Evolutionary conservation across 2,888 invertebrate species (phyloP).

Genomic region (Cordilura impudica): DNA sequence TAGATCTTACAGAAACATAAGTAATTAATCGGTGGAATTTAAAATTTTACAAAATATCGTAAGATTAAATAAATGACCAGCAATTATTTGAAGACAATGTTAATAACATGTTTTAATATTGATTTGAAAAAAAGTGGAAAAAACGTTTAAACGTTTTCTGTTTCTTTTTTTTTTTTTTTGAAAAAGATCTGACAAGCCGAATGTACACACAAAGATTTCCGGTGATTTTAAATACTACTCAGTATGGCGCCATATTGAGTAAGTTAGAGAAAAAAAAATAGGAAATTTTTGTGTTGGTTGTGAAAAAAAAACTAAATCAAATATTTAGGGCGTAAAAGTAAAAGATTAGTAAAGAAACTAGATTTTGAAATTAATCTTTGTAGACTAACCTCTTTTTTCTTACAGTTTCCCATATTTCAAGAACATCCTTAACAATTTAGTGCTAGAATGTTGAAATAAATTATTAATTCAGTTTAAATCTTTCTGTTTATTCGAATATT

Average conservation of each 20-base stretch:
- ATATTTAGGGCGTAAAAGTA: conserved; percentile 56
- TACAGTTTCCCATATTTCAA: background rate
- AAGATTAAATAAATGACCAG: conserved; percentile 34
- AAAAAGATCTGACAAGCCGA: conserved; percentile 52
- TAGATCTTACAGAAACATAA: conserved; percentile 2
- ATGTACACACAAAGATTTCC: background rate
- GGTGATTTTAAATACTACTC: background rate
- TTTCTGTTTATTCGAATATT: background rate
- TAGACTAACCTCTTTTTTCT: background rate
- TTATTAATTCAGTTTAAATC: conserved; percentile 26
- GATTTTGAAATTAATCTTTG: conserved; percentile 52
- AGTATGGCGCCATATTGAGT: conserved; percentile 47
- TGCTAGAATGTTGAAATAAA: conserved; percentile 47
- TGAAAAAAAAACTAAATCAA: conserved; percentile 33
- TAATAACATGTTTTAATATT: conserved; percentile 37
- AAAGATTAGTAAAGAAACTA: conserved; percentile 46
- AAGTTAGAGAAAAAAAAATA: background rate
- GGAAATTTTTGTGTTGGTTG: conserved; percentile 49
- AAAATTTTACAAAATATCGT: background rate
- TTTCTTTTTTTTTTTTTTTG: too few relatives aligned
- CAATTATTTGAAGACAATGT: conserved; percentile 29
- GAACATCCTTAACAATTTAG: conserved; percentile 45
- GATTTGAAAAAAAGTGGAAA: background rate
- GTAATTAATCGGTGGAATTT: conserved; percentile 7
- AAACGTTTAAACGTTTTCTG: background rate